These are phyloP conservation scores for Sinocyclocheilus anshuiensis DNA, from an alignment of 2,113 vertebrate genomes.

Conservation along the genomic window DNA sequence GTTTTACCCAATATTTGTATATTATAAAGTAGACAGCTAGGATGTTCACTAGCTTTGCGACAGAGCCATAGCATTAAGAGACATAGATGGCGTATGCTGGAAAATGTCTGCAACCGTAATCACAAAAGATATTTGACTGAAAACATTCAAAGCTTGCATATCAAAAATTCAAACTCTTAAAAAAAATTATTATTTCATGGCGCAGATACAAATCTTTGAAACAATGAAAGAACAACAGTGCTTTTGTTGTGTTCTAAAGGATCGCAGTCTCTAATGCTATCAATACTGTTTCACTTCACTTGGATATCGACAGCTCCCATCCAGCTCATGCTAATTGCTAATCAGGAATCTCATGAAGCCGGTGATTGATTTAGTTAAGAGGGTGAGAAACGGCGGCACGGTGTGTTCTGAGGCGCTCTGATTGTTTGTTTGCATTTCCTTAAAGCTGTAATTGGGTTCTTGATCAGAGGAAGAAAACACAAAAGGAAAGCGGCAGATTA, in stretches of 20 bases:
- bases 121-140: neutral
- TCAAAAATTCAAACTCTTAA: neutral
- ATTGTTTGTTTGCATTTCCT: slow-evolving; percentile 52
- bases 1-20: no score
- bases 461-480: slow-evolving; percentile 50
- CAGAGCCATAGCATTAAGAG: neutral
- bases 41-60: neutral
- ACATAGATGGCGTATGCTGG: neutral
- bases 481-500: slow-evolving; percentile 51
- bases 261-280: slow-evolving; percentile 27
- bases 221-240: slow-evolving; percentile 6
- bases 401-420: slow-evolving; percentile 36
- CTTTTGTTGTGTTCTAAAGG: neutral
- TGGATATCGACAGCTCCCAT: slow-evolving; percentile 40
- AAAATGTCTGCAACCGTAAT: neutral
- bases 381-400: neutral
- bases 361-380: slow-evolving; percentile 48
- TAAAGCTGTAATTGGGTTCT: slow-evolving; percentile 55
- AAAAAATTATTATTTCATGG: neutral
- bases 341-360: slow-evolving; percentile 47
- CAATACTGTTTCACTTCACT: slow-evolving; percentile 27
- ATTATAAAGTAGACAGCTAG: no score
- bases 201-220: neutral
- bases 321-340: slow-evolving; percentile 46
- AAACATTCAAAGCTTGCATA: neutral